Base-by-base conservation (phyloP, 2,888 invertebrate genomes). In the Idaea straminata region DNA sequence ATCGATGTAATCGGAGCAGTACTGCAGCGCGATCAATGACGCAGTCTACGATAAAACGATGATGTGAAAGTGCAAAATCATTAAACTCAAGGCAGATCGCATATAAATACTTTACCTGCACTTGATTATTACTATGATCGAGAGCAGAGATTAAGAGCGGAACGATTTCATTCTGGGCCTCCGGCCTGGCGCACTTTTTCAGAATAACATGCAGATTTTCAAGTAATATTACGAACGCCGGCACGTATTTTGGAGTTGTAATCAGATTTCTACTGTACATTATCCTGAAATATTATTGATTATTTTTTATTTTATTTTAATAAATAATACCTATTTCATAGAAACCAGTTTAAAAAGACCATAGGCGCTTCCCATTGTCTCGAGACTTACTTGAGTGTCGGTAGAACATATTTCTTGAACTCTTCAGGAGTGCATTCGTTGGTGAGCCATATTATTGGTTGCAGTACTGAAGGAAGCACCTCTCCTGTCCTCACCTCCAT, bases 151-250 rank as follows among this genome's bases (percentile, higher is more conserved):
- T 98, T 63, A 99, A 92, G 92, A 98, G 94, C 5, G 98, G 98
- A 76, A 99, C 91, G 62, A 99, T 95, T 81, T 98, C 98, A 3
- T 94, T 94, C 75, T 96, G 95, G 58, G 97, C 94, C 73, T 97
- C 97, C 61, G 96, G 96, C 61, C 95, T 92, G 15, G 96, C 95
- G 68, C 98, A 97, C 90, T 98, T 99, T 82, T 96, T 96, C 84
- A 99, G 93, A 71, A 99, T 96, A 71, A 97, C 92, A 87, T 98
- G 98, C 77, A 99, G 92, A 86, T 98, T 97, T 89, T 98, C 98
- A 79, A 99, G 90, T 67, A 99, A 94, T 62, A 96, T 97, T 5
- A 98, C 97, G 0, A 97, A 96, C 13, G 98, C 97, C 87, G 97
- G 96, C 69, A 96, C 95, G 67, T 96, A 96, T 89, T 96, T 97